Evolutionary conservation across 2,888 invertebrate species (phyloP).

Genomic region (Archips crataeganus): DNA sequence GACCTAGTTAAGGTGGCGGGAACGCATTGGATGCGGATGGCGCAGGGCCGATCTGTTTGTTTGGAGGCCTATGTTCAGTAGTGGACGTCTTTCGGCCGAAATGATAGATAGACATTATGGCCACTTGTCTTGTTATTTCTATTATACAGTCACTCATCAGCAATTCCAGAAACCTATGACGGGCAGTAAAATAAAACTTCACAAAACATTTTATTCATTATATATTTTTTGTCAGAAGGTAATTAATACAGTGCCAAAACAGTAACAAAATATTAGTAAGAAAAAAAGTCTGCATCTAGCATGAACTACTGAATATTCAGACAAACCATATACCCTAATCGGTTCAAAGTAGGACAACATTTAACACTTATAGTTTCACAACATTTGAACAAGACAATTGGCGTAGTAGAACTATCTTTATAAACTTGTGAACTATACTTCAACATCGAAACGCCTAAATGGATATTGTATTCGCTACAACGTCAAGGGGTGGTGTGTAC

Average conservation of each 20-base stretch:
- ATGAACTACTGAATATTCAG: constrained; percentile 79
- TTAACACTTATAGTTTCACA: constrained; percentile 80
- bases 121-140: no score
- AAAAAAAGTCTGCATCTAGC: constrained; percentile 85
- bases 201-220: constrained; percentile 75
- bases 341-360: constrained; percentile 71
- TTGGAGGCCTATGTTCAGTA: no score
- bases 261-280: constrained; percentile 85
- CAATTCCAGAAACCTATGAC: no score
- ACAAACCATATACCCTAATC: constrained; percentile 71
- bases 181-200: constrained; percentile 67
- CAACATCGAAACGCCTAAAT: constrained; percentile 82
- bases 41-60: no score
- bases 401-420: constrained; percentile 60
- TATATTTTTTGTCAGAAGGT: constrained; percentile 86
- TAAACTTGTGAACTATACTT: constrained; percentile 75
- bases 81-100: no score
- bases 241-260: constrained; percentile 86
- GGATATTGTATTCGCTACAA: constrained; percentile 72
- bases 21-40: no score
- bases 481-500: constrained; percentile 63
- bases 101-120: no score
- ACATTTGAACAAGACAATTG: constrained; percentile 80
- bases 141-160: no score
- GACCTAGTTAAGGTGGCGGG: no score